Evolutionary conservation across 2,797 vertebrate genomes (phyloP), one percentile per base, ranked within the genome.

Genomic region (Helicolenus hilgendorfi): DNA sequence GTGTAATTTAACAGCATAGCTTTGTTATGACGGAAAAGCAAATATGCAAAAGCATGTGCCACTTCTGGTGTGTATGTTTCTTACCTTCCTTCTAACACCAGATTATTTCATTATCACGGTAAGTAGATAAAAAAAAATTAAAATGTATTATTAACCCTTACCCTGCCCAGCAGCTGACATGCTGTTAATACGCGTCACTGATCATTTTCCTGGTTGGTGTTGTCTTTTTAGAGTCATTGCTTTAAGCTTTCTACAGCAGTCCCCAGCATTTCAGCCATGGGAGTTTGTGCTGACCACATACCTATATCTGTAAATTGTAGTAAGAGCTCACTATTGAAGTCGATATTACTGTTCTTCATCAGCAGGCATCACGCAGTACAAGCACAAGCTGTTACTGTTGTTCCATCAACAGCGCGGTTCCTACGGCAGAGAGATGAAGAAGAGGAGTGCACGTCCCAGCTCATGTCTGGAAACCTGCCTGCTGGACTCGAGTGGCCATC

Each of bases 391-490:
- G 76, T 84, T 85, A 74, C 58, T 59, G 53, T 86, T 92, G 85
- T 89, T 86, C 72, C 36, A 59, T 82, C 77, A 73, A 62, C 76
- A 72, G 49, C 58, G 22, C 13, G 2, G 90, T 89, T 91, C 76
- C 71, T 79, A 85, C 82, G 80, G 87, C 84, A 86, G 82, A 84
- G 71, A 85, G 86, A 85, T 86, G 90, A 91, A 84, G 80, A 68
- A 68, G 60, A 83, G 72, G 31, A 74, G 71, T 60, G 56, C 26
- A 63, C 1, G 29, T 86, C 80, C 77, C 81, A 85, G 77, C 83
- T 89, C 72, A 86, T 77, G 85, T 77, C 86, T 94, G 94, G 90
- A 94, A 86, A 85, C 33, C 26, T 45, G 93, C 92, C 94, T 77
- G 85, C 75, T 89, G 84, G 85, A 94, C 70, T 81, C 31, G 2